phyloP scores from a whole-genome alignment of 2,888 invertebrate species.

The Eurytoma adleriae region DNA sequence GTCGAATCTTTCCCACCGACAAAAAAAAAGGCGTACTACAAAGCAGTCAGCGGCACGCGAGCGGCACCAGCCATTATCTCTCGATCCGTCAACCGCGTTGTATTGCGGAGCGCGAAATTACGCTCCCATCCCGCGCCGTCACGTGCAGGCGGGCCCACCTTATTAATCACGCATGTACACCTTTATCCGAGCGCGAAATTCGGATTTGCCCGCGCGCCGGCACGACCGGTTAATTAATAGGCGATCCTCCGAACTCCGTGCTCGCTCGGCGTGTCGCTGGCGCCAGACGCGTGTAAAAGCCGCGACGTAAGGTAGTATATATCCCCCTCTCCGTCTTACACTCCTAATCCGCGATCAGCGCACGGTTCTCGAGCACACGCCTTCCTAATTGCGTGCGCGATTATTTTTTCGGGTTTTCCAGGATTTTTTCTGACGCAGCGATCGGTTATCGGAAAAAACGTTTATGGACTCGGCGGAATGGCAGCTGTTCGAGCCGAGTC shows the following conservation, averaged over 20 bases:
- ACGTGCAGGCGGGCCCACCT: background rate
- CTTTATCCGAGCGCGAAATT: constrained; percentile 32
- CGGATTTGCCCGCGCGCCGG: constrained; percentile 15
- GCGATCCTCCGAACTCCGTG: constrained; percentile 3
- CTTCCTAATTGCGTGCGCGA: too few species aligned
- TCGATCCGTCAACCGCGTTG: constrained; percentile 34
- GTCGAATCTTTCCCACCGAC: too few species aligned
- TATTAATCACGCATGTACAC: constrained; percentile 33
- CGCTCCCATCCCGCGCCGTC: constrained; percentile 42
- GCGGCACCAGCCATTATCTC: background rate
- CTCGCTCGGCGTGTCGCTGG: constrained; percentile 25
- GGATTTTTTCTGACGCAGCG: too few species aligned
- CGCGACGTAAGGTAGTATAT: constrained; percentile 22
- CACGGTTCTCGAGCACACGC: too few species aligned
- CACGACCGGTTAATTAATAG: constrained; percentile 53
- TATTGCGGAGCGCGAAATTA: constrained; percentile 33
- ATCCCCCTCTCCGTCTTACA: constrained; percentile 7
- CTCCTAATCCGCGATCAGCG: too few species aligned
- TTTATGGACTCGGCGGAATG: too few species aligned
- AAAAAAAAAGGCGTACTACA: too few species aligned
- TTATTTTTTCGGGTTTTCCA: constrained; percentile 4
- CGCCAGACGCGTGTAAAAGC: constrained; percentile 32
- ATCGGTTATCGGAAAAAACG: too few species aligned
- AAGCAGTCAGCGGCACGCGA: too few species aligned
- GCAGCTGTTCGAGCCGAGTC: too few species aligned